These are phyloP conservation scores for Venustaconcha ellipsiformis DNA, from an alignment of 1,140 invertebrate species.

Conservation along the genomic window DNA sequence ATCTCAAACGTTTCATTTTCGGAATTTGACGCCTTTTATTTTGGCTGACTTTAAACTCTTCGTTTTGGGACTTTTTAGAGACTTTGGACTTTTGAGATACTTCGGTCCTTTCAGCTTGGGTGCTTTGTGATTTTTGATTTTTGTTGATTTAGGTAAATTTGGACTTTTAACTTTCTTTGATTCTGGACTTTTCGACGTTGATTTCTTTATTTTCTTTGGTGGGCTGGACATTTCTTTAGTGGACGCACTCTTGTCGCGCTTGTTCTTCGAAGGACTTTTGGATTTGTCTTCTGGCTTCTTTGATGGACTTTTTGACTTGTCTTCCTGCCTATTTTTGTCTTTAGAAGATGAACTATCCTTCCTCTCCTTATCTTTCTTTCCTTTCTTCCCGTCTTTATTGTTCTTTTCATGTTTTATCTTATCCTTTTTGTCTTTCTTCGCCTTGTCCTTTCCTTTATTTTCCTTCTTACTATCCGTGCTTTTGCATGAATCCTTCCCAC, in stretches of 20 bases:
- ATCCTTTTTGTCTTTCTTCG: conserved; percentile 3
- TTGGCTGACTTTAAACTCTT: too few species aligned
- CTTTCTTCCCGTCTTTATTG: conserved; percentile 1
- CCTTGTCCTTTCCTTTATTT: background rate
- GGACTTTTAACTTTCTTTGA: background rate
- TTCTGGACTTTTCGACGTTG: conserved; percentile 2
- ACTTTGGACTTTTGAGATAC: too few species aligned
- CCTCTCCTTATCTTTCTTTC: background rate
- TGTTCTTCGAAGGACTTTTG: background rate
- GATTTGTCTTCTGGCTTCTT: too few species aligned
- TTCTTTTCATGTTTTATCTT: conserved; percentile 2
- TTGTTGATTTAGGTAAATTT: too few species aligned
- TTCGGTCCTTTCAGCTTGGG: too few species aligned
- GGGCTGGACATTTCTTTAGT: conserved; percentile 14
- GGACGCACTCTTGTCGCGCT: conserved; percentile 4
- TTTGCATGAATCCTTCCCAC: background rate
- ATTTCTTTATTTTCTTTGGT: conserved; percentile 6
- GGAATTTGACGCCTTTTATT: too few species aligned
- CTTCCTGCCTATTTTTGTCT: too few species aligned
- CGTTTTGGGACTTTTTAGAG: too few species aligned
- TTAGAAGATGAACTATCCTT: too few species aligned
- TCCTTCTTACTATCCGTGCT: background rate
- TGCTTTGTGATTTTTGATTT: too few species aligned
- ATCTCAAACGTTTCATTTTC: too few species aligned
- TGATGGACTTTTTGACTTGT: too few species aligned